Evolutionary conservation across 2,888 invertebrate genomes (phyloP).

Genomic region (Ctenicera cuprea): DNA sequence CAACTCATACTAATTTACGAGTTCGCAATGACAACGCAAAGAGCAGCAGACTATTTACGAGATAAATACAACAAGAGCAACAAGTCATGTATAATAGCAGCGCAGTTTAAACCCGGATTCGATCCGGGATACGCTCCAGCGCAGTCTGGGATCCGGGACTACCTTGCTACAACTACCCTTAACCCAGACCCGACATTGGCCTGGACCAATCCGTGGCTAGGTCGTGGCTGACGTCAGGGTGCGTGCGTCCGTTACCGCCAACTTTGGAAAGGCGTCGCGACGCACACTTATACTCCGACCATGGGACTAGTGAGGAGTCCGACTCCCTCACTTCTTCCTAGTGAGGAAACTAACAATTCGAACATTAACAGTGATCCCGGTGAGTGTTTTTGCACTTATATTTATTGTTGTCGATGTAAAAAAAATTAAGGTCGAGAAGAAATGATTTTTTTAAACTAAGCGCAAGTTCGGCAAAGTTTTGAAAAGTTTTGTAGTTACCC

Average conservation of each 20-base stretch:
- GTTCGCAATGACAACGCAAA: neutral
- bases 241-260: constrained; percentile 66
- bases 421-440: neutral
- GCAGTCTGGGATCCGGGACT: constrained; percentile 59
- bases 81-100: constrained; percentile 46
- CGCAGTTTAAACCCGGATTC: constrained; percentile 46
- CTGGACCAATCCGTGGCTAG: constrained; percentile 72
- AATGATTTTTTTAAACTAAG: neutral
- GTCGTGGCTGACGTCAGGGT: constrained; percentile 78
- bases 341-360: constrained; percentile 63
- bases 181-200: constrained; percentile 70
- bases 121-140: constrained; percentile 47
- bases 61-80: constrained; percentile 47
- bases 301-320: constrained; percentile 61
- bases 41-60: constrained; percentile 23
- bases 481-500: neutral
- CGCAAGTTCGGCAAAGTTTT: neutral
- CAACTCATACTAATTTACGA: too few species aligned
- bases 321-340: constrained; percentile 61
- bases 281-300: constrained; percentile 58
- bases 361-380: constrained; percentile 54
- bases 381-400: constrained; percentile 35
- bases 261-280: constrained; percentile 58
- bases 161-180: constrained; percentile 68
- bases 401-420: neutral